Evolutionary conservation across 2,797 vertebrate genomes (phyloP), one percentile per base, ranked within the genome.

Genomic region (Ceryle rudis): DNA sequence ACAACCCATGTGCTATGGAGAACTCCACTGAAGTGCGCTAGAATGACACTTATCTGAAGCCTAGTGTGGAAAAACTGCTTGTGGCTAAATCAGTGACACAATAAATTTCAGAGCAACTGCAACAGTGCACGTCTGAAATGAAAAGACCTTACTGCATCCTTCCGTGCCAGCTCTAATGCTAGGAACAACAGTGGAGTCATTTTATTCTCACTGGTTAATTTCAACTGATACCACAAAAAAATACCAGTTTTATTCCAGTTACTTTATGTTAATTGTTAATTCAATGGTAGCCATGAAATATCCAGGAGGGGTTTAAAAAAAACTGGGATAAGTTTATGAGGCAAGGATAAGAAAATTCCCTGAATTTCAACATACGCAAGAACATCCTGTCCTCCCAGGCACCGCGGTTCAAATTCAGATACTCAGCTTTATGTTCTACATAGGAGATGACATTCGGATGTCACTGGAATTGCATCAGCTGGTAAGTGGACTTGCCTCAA

Each of bases 391-490:
- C 64, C 90, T 96, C 80, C 78, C 31, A 65, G 78, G 49, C 78
- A 64, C 9, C 18, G 72, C 55, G 82, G 69, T 67, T 88, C 41
- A 54, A 84, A 84, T 52, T 70, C 60, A 64, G 33, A 92, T 77
- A 64, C 81, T 71, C 95, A 82, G 70, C 71, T 90, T 84, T 55
- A 55, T 39, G 92, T 75, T 95, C 94, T 90, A 66, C 92, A 96
- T 71, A 73, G n/a, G 60, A 70, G 33, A 70, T 49, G 74, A 92
- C 92, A 71, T 82, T 89, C 0, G 7, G 70, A 77, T 35, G 67
- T 96, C 21, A 3, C 67, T 91, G 67, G 67, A 66, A 85, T 96
- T 96, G 92, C 96, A 95, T 95, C 95, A 97, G 89, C 46, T 60
- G 71, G 41, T 86, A 80, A 72, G 33, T 0, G 42, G 80, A 90